These are phyloP conservation scores for Esperia sulphurella DNA, from an alignment of 2,888 invertebrate genomes.

Conservation along the genomic window DNA sequence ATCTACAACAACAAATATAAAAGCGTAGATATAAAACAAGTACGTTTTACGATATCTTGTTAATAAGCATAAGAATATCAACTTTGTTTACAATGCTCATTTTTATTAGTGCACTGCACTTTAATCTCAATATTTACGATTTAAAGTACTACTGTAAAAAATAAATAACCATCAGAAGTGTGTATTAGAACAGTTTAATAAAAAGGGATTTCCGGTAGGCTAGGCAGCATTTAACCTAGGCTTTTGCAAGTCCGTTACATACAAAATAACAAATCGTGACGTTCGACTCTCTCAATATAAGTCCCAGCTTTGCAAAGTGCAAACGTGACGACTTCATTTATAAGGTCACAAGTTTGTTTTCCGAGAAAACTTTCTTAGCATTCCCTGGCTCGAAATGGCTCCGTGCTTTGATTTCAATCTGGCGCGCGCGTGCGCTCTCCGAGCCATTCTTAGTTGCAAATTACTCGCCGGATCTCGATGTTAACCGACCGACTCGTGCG, in stretches of 20 bases:
- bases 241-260: not conserved
- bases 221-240: no score
- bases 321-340: conserved; percentile 49
- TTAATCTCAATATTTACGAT: conserved; percentile 3
- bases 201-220: no score
- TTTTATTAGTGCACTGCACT: conserved; percentile 1
- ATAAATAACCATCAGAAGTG: no score
- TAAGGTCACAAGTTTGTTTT: conserved; percentile 35
- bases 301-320: conserved; percentile 24
- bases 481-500: conserved; percentile 44
- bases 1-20: conserved; percentile 3
- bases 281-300: conserved; percentile 13
- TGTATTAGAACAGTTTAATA: no score
- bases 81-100: not conserved
- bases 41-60: not conserved
- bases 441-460: conserved; percentile 44
- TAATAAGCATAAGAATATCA: conserved; percentile 3
- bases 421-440: conserved; percentile 49
- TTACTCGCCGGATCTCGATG: conserved; percentile 45
- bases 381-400: conserved; percentile 45
- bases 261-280: conserved; percentile 21
- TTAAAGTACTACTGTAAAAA: no score
- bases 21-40: not conserved
- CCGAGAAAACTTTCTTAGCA: conserved; percentile 36
- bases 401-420: conserved; percentile 61